Percentiles rank a stretch among this genome's conserved stretches.
These are phyloP conservation scores for Thelaira solivaga DNA, from an alignment of 2,888 invertebrate genomes.

Conservation along the genomic window DNA sequence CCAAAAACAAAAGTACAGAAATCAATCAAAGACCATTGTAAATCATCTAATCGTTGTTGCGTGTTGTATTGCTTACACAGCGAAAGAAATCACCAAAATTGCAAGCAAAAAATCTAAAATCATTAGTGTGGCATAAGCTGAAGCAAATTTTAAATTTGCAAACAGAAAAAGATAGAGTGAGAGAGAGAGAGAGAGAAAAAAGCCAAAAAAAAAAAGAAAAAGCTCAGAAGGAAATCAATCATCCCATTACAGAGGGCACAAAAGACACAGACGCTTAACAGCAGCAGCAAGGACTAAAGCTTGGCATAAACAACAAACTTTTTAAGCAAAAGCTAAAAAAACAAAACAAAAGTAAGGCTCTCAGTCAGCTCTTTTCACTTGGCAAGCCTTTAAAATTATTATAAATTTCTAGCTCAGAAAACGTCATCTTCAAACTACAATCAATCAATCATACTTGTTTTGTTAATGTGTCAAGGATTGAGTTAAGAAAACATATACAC, in stretches of 20 bases:
- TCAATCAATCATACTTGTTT: constrained; percentile 34
- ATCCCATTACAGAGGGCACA: background rate
- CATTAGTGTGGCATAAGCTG: constrained; percentile 53
- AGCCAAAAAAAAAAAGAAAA: background rate
- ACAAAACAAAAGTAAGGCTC: constrained; percentile 26
- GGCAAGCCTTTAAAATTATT: background rate
- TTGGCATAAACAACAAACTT: constrained; percentile 4
- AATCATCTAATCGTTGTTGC: constrained; percentile 64
- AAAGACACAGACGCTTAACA: background rate
- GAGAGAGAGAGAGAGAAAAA: background rate
- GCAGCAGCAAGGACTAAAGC: constrained; percentile 2
- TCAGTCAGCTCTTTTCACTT: constrained; percentile 5
- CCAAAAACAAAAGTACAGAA: too few species aligned
- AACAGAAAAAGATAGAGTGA: constrained; percentile 30
- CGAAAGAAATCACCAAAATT: constrained; percentile 66
- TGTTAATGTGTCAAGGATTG: constrained; percentile 29
- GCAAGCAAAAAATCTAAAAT: constrained; percentile 59
- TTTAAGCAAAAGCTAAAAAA: background rate
- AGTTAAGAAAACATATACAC: background rate
- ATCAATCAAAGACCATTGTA: constrained; percentile 66
- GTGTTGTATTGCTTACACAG: constrained; percentile 68
- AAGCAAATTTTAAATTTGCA: constrained; percentile 39
- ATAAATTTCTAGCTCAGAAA: background rate
- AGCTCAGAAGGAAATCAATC: background rate
- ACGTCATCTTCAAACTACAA: constrained; percentile 32